Evolutionary conservation across 2,888 invertebrate genomes (phyloP).

Genomic region (Drosophila neonasuta): DNA sequence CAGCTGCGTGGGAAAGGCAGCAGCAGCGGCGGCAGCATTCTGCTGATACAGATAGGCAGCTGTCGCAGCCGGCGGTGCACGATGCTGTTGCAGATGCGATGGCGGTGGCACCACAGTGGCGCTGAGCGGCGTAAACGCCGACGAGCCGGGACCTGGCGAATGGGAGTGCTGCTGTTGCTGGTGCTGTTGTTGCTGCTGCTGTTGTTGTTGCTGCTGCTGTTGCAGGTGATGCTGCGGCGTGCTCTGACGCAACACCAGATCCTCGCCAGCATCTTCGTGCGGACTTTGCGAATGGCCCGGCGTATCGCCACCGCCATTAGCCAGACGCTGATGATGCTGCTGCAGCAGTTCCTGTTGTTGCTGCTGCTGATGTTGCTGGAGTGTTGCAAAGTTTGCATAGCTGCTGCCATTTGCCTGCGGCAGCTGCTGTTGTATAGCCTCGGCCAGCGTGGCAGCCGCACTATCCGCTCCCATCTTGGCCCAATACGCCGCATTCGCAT

Average conservation of each 20-base stretch:
- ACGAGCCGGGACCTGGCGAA: conserved; percentile 83
- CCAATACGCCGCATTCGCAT: conserved; percentile 86
- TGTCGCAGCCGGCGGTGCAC: conserved; percentile 83
- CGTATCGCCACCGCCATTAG: conserved; percentile 83
- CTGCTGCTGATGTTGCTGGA: conserved; percentile 88
- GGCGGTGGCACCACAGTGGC: conserved; percentile 84
- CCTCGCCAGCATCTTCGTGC: conserved; percentile 81
- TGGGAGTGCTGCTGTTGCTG: conserved; percentile 59
- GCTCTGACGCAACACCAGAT: conserved; percentile 81
- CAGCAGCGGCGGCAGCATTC: conserved; percentile 83
- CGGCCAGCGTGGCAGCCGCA: conserved; percentile 85
- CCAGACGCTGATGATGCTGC: conserved; percentile 83
- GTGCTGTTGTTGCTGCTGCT: conserved; percentile 64
- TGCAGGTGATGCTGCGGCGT: conserved; percentile 79
- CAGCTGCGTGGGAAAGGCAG: conserved; percentile 93
- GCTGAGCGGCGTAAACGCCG: conserved; percentile 97
- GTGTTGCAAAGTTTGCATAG: conserved; percentile 83
- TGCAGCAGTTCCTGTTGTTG: conserved; percentile 82
- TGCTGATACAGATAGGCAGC: conserved; percentile 92
- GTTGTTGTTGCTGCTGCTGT: conserved; percentile 74
- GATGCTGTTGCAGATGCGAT: conserved; percentile 85
- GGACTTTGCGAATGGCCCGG: conserved; percentile 81
- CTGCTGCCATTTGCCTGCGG: conserved; percentile 78
- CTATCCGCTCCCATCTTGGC: conserved; percentile 92
- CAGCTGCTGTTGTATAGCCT: conserved; percentile 84